Percentiles rank a stretch among this genome's conserved stretches.
Conservation (phyloP, 2,113 vertebrate species). For the Cheilinus undulatus region DNA sequence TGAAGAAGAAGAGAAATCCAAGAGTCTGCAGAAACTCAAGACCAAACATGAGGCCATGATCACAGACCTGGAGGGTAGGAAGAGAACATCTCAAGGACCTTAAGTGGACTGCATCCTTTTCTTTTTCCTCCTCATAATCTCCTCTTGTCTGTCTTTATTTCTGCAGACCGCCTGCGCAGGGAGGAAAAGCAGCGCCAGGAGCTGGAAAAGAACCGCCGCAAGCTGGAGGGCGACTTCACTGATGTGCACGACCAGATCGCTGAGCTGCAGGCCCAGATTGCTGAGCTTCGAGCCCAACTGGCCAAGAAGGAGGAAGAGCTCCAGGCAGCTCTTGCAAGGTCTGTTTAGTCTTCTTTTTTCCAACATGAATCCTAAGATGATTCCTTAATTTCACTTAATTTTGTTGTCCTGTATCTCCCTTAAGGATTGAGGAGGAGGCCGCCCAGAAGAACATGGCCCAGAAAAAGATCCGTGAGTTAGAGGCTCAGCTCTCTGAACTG, state of each 20-base stretch:
- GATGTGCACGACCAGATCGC: conserved; percentile 95
- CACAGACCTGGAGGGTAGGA: conserved; percentile 94
- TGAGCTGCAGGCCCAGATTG: conserved; percentile 97
- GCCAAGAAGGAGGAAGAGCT: conserved; percentile 98
- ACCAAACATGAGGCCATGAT: conserved; percentile 99
- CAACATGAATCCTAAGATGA: background rate
- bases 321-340: conserved; percentile 94
- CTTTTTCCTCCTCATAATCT: background rate
- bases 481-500: conserved; percentile 95
- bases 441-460: conserved; percentile 95
- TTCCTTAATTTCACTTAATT: background rate
- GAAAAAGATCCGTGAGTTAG: conserved; percentile 96
- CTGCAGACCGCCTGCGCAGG: conserved; percentile 91
- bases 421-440: conserved; percentile 95
- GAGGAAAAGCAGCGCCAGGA: conserved; percentile 97
- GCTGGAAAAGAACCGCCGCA: conserved; percentile 96
- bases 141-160: background rate
- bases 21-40: conserved; percentile 97
- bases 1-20: conserved; percentile 98
- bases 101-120: background rate
- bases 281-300: conserved; percentile 94
- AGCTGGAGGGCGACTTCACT: conserved; percentile 94
- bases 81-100: background rate
- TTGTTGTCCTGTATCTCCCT: background rate
- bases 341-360: conserved; percentile 17